Evolutionary conservation across 1,140 invertebrate genomes (phyloP), one percentile per base, ranked within the genome.

Genomic region (Plectrocnemia conspersa): DNA sequence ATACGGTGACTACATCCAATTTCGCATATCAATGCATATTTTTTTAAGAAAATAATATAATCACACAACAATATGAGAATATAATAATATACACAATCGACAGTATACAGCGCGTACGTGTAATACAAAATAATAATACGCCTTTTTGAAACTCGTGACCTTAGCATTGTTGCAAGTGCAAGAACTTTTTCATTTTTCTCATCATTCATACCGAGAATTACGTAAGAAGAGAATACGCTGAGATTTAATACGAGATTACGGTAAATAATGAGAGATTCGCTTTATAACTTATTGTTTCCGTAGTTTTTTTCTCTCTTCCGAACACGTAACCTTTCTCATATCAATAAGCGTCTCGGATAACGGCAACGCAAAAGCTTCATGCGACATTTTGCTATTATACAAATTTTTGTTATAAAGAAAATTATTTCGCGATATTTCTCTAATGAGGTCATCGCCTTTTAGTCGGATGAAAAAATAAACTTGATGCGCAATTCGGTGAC

Each of bases 251-350:
- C 23, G 18, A 38, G 44, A 48, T 58, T 52, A 44, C 56, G 56
- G 56, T 58, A 53, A 29, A 24, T 58, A 58, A 58, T 53, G 42
- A 52, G 25, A 10, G 33, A 24, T 24, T 50, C 44, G 38, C 41
- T 47, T 29, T 41, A 36, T 53, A 58, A 53, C 35, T 23, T 21
- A 53, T 58, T 38, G 42, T 58, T 58, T 47, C 45, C 11, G 2
- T 3, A 3, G 2, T 23, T n/a, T 25, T 29, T 27, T 46, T 46
- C 32, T 46, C 32, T 44, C 10, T 44, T n/a, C 9, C 41, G 18
- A 19, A 19, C 18, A 18, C 15, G 19, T 41, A 41, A 18, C 38
- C 16, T 35, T 35, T 35, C 27, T 29, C n/a, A 29, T 7, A n/a
- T n/a, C 6, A n/a, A n/a, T 29, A 29, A 6, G 27, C n/a, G 27